Conservation (phyloP, 2,797 vertebrate genomes). For the Cyclopterus lumpus region DNA sequence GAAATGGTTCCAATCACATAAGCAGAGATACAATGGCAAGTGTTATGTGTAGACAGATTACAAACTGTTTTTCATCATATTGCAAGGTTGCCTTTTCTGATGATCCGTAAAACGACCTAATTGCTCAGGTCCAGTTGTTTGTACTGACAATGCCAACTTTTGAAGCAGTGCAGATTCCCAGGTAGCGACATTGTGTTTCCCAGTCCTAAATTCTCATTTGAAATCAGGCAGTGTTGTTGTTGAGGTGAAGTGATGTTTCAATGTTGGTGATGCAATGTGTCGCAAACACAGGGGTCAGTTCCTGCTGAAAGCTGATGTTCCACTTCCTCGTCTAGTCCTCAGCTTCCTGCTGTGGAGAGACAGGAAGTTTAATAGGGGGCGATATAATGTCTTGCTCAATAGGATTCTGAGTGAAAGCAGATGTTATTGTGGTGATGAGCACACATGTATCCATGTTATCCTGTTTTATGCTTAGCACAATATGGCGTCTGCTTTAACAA, state of each 20-base stretch:
- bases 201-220: background rate
- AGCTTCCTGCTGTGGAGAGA: constrained; percentile 68
- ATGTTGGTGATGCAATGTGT: constrained; percentile 42
- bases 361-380: constrained; percentile 56
- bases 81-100: constrained; percentile 3
- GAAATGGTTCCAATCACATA: constrained; percentile 16
- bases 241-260: constrained; percentile 10
- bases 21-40: constrained; percentile 48
- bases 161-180: background rate
- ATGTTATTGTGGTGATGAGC: constrained; percentile 22
- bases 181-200: background rate
- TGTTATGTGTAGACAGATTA: constrained; percentile 54
- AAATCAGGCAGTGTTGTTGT: background rate
- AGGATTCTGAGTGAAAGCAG: constrained; percentile 27
- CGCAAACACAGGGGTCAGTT: constrained; percentile 64
- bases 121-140: constrained; percentile 4
- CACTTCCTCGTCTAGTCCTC: constrained; percentile 77
- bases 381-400: constrained; percentile 43
- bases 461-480: constrained; percentile 2
- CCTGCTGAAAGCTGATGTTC: constrained; percentile 71
- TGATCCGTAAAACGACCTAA: background rate
- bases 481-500: constrained; percentile 6
- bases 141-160: background rate
- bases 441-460: constrained; percentile 11
- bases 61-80: constrained; percentile 36